Base-by-base conservation (phyloP, 2,113 vertebrate species). In the Butorides virescens region DNA sequence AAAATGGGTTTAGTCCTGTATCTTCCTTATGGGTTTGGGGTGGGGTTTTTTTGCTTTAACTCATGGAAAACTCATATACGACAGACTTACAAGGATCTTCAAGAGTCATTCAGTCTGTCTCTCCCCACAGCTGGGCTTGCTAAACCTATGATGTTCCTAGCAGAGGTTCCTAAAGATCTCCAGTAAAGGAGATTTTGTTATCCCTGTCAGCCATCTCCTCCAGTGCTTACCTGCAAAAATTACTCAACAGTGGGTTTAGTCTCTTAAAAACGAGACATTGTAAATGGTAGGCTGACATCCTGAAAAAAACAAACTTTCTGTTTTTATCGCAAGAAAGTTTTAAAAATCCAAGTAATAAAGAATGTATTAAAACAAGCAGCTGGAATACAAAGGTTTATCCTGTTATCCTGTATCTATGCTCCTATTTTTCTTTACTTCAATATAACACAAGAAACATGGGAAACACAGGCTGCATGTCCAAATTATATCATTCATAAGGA, bases 61-160 rank as follows among this genome's bases (percentile, higher is more conserved):
- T 79, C 11, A 39, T 34, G 44, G 6, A 61, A 82, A 79, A n/a
- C 15, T 70, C 36, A 50, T 49, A 3, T 25, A 91, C 91, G 36
- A 75, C 17, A 50, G 22, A 47, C 10, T 59, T 67, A n/a, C 1
- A 81, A 71, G 22, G 19, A 11, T 67, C 5, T 13, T 46, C 30
- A 89, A 59, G 37, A 65, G 18, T 66, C 6, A 34, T 14, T 88
- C 27, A 21, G 12, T 49, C 49, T 47, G 27, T 27, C 90, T 86
- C 15, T 23, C 2, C 11, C 5, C 25, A 23, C 14, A 62, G 11
- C 0, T 62, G 47, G 29, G 2, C 5, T 71, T 87, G 14, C 8
- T 81, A 46, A 47, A 70, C 6, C 4, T 19, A 1, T 44, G 23
- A 29, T 6, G 1, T 77, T 74, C 32, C 59, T 46, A 39, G 21